Conservation (phyloP, 2,797 vertebrate genomes). For the Taeniopygia guttata region DNA sequence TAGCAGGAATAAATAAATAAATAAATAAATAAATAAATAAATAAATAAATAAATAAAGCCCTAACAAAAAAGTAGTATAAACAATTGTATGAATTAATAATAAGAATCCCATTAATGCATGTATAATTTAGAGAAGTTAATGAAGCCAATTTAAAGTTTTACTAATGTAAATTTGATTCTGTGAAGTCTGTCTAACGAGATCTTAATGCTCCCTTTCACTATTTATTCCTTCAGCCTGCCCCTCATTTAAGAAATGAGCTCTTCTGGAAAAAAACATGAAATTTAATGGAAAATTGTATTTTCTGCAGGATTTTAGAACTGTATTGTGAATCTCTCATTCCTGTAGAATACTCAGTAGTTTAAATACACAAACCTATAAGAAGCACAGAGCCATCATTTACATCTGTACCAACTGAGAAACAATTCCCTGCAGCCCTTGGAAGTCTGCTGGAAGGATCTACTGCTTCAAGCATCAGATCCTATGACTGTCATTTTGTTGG, state of each 20-base stretch:
- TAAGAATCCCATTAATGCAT: constrained; percentile 31
- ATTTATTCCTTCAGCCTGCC: neutral
- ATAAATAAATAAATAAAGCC: constrained; percentile 64
- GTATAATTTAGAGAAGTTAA: constrained; percentile 47
- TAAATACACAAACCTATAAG: neutral
- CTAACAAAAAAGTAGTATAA: constrained; percentile 52
- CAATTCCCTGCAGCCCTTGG: neutral
- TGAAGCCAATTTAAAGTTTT: constrained; percentile 52
- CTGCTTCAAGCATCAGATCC: neutral
- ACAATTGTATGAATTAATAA: constrained; percentile 67
- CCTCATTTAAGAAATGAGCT: neutral
- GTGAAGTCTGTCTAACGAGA: constrained; percentile 32
- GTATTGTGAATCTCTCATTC: neutral
- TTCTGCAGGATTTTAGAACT: neutral
- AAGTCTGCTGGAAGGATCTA: neutral
- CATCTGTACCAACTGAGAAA: neutral
- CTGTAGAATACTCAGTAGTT: neutral
- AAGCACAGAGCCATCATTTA: neutral
- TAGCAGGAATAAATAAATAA: constrained; percentile 68
- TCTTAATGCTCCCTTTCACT: neutral
- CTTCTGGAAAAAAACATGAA: neutral
- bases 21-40: too few species aligned
- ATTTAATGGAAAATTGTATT: constrained; percentile 1
- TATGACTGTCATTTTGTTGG: neutral
- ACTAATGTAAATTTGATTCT: constrained; percentile 54